phyloP scores from a whole-genome alignment of 2,113 vertebrate genomes.

The Hystrix cristata region DNA sequence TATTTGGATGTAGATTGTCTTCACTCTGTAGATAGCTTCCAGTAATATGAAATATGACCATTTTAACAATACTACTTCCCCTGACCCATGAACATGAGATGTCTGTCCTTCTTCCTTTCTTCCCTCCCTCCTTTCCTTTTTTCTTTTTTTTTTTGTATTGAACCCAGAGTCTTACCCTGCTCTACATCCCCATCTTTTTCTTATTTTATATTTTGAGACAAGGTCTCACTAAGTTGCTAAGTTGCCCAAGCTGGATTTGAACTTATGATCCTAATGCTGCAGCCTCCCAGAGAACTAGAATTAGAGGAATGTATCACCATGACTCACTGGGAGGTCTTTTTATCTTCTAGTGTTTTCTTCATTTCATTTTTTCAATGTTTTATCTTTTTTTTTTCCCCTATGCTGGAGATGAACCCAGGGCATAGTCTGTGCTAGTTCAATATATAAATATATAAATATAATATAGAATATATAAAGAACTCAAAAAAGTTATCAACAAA shows the following conservation, averaged over 20 bases:
- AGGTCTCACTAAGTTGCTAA: background rate
- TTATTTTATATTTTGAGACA: background rate
- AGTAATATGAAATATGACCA: background rate
- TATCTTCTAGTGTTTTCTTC: background rate
- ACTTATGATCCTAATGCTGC: background rate
- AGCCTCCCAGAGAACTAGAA: background rate
- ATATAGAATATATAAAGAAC: background rate
- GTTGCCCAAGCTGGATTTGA: background rate
- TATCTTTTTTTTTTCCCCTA: background rate
- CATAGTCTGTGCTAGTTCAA: background rate
- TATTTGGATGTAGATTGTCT: background rate
- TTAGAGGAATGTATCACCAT: background rate
- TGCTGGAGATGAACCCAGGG: background rate
- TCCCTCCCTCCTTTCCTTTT: background rate
- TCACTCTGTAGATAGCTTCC: background rate
- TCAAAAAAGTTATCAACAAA: background rate
- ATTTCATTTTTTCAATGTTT: background rate
- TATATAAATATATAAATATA: too few relatives aligned
- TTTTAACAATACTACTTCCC: background rate
- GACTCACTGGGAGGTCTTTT: background rate
- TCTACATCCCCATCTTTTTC: background rate
- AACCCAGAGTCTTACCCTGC: background rate
- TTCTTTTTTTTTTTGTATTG: background rate
- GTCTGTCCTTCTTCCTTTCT: background rate
- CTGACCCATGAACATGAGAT: background rate